Evolutionary conservation across 2,797 vertebrate genomes (phyloP), one percentile per base, ranked within the genome.

Genomic region (Chrosomus eos): DNA sequence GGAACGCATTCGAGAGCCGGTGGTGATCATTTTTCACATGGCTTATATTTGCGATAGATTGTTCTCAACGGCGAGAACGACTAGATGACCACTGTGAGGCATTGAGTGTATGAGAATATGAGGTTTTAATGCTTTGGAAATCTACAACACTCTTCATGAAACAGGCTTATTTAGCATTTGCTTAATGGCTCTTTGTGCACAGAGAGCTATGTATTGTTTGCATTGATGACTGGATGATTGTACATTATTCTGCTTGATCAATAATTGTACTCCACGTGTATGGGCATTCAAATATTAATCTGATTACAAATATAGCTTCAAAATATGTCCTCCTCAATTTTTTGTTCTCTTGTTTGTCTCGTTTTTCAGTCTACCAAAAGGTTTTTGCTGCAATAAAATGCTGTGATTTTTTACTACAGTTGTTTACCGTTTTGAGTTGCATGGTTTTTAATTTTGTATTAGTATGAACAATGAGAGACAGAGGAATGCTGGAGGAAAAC

Each of bases 1-100:
- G 81, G 85, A 85, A 66, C 36, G 83, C 76, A 40, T 85, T 88
- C 55, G 36, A 81, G 80, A 78, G 83, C 76, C 75, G 68, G 73
- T 70, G 72, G 75, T 83, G 88, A 88, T 81, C 85, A 81, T 89
- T 87, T 72, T 75, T 89, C 88, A 87, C 72, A 51, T 43, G 31
- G 87, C 73, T 89, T 88, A 83, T 77, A 68, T 85, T 85, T 88
- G 77, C 73, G 62, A 79, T 81, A 40, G 85, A 81, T 85, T 14
- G 68, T 74, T 73, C 78, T 87, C 76, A 11, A 21, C 58, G 70
- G 80, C 51, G 21, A 21, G 81, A 71, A 73, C 10, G 70, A 76
- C 75, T 83, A 84, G 75, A 81, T 60, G 72, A 83, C 81, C 80
- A 85, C 70, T 85, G 86, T 80, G 45, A 70, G 83, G 33, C 16